Base-by-base conservation (phyloP, 2,888 invertebrate genomes). In the Noctua janthe region DNA sequence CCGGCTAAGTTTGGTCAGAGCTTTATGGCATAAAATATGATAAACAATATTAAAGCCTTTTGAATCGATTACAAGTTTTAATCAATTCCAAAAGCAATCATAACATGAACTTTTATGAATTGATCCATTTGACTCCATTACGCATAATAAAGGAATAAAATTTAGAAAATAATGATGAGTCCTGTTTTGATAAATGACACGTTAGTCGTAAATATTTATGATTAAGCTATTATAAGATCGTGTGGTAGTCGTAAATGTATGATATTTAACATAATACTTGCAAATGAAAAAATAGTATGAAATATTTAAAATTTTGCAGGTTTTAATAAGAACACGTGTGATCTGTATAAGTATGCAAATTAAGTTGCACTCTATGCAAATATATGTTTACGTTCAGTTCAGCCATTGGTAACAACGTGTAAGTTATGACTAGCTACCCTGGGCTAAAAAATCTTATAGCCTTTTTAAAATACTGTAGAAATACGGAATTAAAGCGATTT, bases 121-220 rank as follows among this genome's bases (percentile, higher is more conserved):
- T 49, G 39, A 54, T 76, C 23, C 23, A 39, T 56, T 59, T 51
- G 64, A 64, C 8, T 20, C 43, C 13, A 76, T 74, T 82, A 74
- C 7, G 39, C 71, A 66, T 66, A 49, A 71, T 81, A 69, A 69
- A 74, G 74, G 67, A 76, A 82, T 71, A 39, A 17, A 2, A 54
- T 35, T 39, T 59, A 29, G 39, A n/a, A 64, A 85, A 71, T 74
- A 66, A 76, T 77, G 43, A 51, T 56, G 7, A 13, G 54, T 64
- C 79, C 72, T 62, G 11, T 11, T 64, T 1, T 64, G n/a, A 15
- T 35, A 77, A 51, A 49, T 72, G 73, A 76, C 59, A 29, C 5
- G 4, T 70, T 4, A 29, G 69, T 76, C 74, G n/a, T 87, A 67
- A 86, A 86, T 72, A 62, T 81, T 88, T 86, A 86, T 70, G 71